Conservation (phyloP, 2,888 invertebrate species). For the Trimorus sp. region DNA sequence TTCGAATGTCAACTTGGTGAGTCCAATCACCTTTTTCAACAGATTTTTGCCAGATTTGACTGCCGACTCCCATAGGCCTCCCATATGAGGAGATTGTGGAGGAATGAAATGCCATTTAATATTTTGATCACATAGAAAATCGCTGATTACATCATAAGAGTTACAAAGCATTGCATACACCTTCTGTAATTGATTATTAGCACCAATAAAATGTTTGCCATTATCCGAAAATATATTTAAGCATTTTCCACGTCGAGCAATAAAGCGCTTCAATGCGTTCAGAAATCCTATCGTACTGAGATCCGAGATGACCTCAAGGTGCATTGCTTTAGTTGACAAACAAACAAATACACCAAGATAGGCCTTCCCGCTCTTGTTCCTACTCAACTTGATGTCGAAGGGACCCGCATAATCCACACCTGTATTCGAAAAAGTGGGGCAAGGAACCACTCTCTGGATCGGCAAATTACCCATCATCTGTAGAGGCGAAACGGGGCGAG, state of each 20-base stretch:
- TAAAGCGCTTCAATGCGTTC: conserved; percentile 28
- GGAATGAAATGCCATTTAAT: conserved; percentile 56
- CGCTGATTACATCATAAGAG: conserved; percentile 5
- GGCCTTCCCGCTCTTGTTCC: conserved; percentile 4
- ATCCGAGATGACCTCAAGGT: conserved; percentile 22
- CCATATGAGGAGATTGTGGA: conserved; percentile 48
- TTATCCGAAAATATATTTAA: conserved; percentile 29
- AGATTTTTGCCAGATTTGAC: too few species aligned
- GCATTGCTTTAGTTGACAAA: conserved; percentile 24
- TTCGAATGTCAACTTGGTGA: too few species aligned
- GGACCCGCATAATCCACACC: conserved; percentile 26
- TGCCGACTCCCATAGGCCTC: conserved; percentile 42
- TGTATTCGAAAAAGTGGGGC: conserved; percentile 19
- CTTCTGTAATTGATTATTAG: conserved; percentile 5
- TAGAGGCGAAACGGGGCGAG: not conserved
- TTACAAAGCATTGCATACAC: conserved; percentile 1
- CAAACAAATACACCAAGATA: conserved; percentile 3
- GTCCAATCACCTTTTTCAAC: too few species aligned
- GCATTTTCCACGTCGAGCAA: conserved; percentile 26
- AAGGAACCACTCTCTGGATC: not conserved
- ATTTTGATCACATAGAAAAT: conserved; percentile 7
- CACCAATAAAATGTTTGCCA: conserved; percentile 34
- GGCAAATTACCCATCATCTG: conserved; percentile 45
- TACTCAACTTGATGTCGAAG: conserved; percentile 11
- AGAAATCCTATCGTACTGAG: conserved; percentile 23